phyloP scores from a whole-genome alignment of 2,113 vertebrate genomes.

The Pseudopipra pipra region DNA sequence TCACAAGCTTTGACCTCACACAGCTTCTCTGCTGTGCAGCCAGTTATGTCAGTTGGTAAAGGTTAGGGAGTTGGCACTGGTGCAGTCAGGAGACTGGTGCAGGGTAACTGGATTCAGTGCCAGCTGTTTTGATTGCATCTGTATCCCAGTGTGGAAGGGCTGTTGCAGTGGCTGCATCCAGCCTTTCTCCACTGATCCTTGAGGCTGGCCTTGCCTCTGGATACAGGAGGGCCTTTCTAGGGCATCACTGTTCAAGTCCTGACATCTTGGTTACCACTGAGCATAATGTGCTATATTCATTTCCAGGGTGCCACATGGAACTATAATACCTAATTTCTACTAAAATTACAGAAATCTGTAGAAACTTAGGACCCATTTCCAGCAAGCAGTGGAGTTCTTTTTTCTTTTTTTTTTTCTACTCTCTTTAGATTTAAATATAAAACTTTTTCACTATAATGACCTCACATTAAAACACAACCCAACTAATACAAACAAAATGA shows the following conservation, averaged over 20 bases:
- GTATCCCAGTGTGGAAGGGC: not conserved
- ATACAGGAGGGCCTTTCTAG: not conserved
- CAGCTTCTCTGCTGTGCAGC: not conserved
- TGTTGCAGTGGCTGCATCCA: fast-evolving
- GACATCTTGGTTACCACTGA: not conserved
- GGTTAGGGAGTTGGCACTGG: not conserved
- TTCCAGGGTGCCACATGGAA: not conserved
- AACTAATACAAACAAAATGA: not conserved
- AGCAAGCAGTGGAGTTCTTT: not conserved
- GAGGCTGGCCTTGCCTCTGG: not conserved
- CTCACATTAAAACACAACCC: not conserved
- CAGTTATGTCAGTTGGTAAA: not conserved
- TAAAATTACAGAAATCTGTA: not conserved
- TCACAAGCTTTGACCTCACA: not conserved
- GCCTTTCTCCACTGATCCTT: not conserved
- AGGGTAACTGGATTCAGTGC: not conserved
- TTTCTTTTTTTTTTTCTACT: not conserved
- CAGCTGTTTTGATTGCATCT: not conserved
- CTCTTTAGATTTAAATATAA: not conserved
- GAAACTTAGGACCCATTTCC: not conserved
- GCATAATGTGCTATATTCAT: not conserved
- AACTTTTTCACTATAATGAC: not conserved
- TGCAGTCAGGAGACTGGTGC: not conserved
- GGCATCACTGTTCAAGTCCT: not conserved
- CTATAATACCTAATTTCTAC: not conserved